Evolutionary conservation across 2,888 invertebrate genomes (phyloP), one percentile per base, ranked within the genome.

Genomic region (Drosophila paranaensis): DNA sequence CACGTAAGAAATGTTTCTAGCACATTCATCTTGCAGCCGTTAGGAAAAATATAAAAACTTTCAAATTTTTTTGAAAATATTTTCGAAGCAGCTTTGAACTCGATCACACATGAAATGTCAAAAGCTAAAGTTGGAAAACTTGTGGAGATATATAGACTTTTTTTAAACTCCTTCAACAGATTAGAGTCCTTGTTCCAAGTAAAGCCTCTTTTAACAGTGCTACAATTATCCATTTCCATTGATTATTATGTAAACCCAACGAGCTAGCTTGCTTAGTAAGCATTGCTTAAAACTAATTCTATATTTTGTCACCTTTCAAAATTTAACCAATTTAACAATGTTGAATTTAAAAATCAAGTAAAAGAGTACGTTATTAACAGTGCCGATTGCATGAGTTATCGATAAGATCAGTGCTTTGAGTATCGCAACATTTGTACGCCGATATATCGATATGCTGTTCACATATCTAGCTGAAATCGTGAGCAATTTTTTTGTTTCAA

Each of bases 401-500:
- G 68, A 16, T 33, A 20, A 37, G 8, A 6, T 25, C 6, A 11
- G 9, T 11, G 11, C 27, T 27, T 33, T 11, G n/a, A 46, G 5
- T 42, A 42, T 30, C 50, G 51, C 53, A 30, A 2, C 27, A 65
- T 46, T 53, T 53, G 2, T 11, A 35, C 11, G 48, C 13, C 25
- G 20, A 54, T 51, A 20, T 35, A 51, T 60, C 70, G 70, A 70
- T 60, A 55, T 54, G 57, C 13, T 60, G 46, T 10, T 27, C 72
- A 48, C 72, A 64, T 74, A 56, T 11, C 68, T 63, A 73, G 55
- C 63, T 60, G 45, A 74, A 74, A 60, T 74, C 74, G 74, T 74
- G 74, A 74, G 66, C 67, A 77, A 74, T n/a, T 74, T 74, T 69
- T 60, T 72, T 71, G 73, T 74, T 74, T 74, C 69, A 68, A 72